Conservation (phyloP, 2,888 invertebrate genomes). For the Ornithoptera priamus region DNA sequence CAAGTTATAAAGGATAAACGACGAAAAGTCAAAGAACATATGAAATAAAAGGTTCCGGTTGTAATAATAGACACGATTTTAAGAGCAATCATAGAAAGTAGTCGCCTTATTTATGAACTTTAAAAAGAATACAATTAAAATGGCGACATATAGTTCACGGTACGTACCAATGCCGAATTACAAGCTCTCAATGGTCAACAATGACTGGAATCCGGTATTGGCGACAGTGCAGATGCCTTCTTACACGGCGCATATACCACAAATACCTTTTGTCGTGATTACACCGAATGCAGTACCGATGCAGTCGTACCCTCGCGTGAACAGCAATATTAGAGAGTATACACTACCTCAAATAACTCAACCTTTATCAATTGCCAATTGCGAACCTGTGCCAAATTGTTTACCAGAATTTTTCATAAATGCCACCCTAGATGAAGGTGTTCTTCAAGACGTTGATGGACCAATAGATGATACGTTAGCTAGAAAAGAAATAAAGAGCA, state of each 20-base stretch:
- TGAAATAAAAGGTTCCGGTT: too few species aligned
- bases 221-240: constrained; percentile 33
- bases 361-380: constrained; percentile 13
- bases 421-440: not conserved
- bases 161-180: constrained; percentile 32
- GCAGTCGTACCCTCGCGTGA: constrained; percentile 37
- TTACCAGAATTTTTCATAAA: not conserved
- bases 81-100: too few species aligned
- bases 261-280: constrained; percentile 36
- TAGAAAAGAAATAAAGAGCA: constrained; percentile 10
- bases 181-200: constrained; percentile 33
- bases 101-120: too few species aligned
- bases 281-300: constrained; percentile 35
- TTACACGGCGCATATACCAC: constrained; percentile 33
- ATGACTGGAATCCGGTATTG: constrained; percentile 39
- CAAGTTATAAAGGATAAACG: too few species aligned
- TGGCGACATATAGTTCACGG: constrained; percentile 37
- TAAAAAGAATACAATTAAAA: constrained; percentile 11
- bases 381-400: constrained; percentile 16
- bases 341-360: constrained; percentile 26
- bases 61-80: too few species aligned
- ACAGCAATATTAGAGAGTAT: constrained; percentile 27
- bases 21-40: too few species aligned
- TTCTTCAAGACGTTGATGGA: not conserved
- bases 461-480: not conserved